Base-by-base conservation (phyloP, 2,888 invertebrate genomes). In the Unio pictorum region DNA sequence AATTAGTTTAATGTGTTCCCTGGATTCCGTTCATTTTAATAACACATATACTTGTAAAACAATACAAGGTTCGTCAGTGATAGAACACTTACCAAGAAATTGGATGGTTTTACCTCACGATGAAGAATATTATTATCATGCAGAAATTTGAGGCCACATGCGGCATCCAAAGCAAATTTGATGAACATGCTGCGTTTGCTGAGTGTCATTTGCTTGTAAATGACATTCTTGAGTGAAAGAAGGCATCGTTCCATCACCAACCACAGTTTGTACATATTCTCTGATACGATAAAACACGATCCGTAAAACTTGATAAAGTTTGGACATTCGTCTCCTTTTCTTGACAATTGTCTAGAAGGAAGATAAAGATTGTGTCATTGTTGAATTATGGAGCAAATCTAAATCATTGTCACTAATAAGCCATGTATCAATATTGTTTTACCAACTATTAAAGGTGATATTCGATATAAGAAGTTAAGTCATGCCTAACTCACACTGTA, bases 41-140 rank as follows among this genome's bases (percentile, higher is more conserved):
- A 15, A 3, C 3, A 45, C 45, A 45, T 45, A 45, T 45, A 4
- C 45, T 45, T 45, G 45, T 45, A 3, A 45, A 45, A 45, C 8
- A 45, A 45, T 45, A 45, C 3, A 45, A 45, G 11, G 15, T 15
- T 45, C 8, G 11, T 45, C 30, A 30, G 30, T 30, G 5, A 15
- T 23, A 23, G 15, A 30, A 64, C n/a, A 20, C 4, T 61, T 66
- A 73, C 73, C 73, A 73, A 63, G 58, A 59, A 68, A 58, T 73
- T 73, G 18, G 67, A 61, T 4, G 73, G 73, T 55, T 73, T 73
- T 17, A 73, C 59, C 54, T 73, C 70, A 28, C 68, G 55, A 55
- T 73, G 73, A 5, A 73, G 23, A 18, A 70, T 65, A 45, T 63
- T 61, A 55, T 70, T 73, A 57, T 70, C 70, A 63, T 73, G 73